A percentile compares a stretch with the other conserved stretches of the same genome.
These are phyloP conservation scores for Nasonia oneida DNA, from an alignment of 2,888 invertebrate species.

Conservation along the genomic window DNA sequence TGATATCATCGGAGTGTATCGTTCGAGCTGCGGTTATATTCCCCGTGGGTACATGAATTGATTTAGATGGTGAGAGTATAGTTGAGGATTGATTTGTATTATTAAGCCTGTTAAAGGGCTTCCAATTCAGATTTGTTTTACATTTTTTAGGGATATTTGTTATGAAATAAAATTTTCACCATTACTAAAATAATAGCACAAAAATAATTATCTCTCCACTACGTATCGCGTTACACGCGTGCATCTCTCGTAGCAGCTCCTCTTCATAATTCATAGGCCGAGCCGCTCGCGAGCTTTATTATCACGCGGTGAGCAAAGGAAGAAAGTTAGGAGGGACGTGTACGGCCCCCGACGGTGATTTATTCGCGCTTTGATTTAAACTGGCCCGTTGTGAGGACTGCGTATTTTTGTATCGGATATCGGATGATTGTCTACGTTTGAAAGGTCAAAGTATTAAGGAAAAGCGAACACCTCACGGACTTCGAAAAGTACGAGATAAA, in stretches of 20 bases:
- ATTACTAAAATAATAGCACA: no score
- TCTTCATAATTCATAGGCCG: slow-evolving; percentile 37
- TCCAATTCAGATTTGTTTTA: neutral
- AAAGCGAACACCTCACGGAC: no score
- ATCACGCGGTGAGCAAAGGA: slow-evolving; percentile 24
- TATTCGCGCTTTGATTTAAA: slow-evolving; percentile 12
- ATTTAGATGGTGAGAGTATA: neutral
- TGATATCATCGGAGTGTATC: neutral
- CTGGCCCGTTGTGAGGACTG: neutral
- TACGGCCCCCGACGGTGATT: no score
- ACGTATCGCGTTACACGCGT: neutral
- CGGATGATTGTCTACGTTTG: neutral
- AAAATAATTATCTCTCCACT: no score
- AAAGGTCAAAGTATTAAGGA: no score
- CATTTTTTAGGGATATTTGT: neutral
- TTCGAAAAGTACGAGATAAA: neutral
- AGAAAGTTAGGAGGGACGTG: no score
- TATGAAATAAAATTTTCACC: neutral
- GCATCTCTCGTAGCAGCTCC: neutral
- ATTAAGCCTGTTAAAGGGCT: neutral
- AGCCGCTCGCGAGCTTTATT: slow-evolving; percentile 16
- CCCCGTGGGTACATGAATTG: neutral
- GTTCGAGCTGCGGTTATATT: neutral
- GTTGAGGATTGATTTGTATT: neutral
- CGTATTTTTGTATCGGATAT: no score